These are phyloP conservation scores for Melanotaenia boesemani DNA, from an alignment of 2,797 vertebrate species.

Conservation along the genomic window DNA sequence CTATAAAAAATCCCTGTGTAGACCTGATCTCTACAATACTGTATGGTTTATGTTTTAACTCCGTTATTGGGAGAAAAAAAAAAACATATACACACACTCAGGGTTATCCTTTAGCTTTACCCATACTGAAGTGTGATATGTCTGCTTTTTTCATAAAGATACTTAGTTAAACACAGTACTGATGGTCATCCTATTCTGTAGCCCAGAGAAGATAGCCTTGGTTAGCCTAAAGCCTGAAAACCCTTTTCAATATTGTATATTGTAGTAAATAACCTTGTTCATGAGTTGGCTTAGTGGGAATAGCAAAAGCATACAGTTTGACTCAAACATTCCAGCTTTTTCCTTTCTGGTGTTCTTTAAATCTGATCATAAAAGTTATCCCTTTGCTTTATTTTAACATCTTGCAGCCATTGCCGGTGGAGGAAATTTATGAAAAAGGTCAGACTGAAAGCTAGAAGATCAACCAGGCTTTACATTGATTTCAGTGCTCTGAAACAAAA, in stretches of 20 bases:
- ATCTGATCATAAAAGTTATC: constrained; percentile 31
- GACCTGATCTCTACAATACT: too few relatives aligned
- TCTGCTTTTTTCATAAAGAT: constrained; percentile 17
- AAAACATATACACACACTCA: constrained; percentile 3
- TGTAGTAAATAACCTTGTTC: constrained; percentile 42
- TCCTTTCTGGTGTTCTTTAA: constrained; percentile 13
- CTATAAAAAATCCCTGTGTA: too few relatives aligned
- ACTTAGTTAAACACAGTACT: constrained; percentile 23
- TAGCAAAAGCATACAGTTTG: constrained; percentile 19
- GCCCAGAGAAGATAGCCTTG: constrained; percentile 30
- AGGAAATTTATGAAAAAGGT: constrained; percentile 36
- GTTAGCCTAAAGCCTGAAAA: constrained; percentile 18
- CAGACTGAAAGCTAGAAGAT: constrained; percentile 48
- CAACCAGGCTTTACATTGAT: constrained; percentile 57
- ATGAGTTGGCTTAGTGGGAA: constrained; percentile 1
- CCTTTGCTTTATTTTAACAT: constrained; percentile 28
- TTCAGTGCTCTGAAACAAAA: constrained; percentile 49
- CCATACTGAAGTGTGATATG: neutral
- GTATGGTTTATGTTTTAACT: too few relatives aligned
- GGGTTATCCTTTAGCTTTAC: constrained; percentile 6
- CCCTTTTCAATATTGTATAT: constrained; percentile 44
- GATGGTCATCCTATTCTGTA: constrained; percentile 16
- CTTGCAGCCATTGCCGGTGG: constrained; percentile 8
- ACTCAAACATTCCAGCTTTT: neutral
- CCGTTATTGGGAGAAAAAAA: too few relatives aligned